Evolutionary conservation across 2,797 vertebrate species (phyloP), one percentile per base, ranked within the genome.

Genomic region (Ambastaia sidthimunki): DNA sequence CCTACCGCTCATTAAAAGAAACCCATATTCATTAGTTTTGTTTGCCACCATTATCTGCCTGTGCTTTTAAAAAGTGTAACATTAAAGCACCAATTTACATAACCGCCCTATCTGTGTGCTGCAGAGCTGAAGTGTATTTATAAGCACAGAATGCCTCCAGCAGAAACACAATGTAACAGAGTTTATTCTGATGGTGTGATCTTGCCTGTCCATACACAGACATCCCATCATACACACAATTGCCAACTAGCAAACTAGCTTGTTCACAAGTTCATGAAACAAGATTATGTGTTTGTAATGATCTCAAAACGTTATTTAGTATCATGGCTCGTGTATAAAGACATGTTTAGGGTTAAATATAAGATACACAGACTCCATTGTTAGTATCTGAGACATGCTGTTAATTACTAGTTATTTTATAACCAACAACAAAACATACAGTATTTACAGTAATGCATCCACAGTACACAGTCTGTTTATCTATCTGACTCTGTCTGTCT

Each of bases 21-120:
- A 48, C 57, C 73, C 18, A 34, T 73, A 67, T 68, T 81, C 75
- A 84, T 86, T 85, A 77, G 67, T 74, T 84, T 70, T 31, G 69
- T 79, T 78, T 78, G 67, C 48, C 74, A 67, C 71, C 74, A 78
- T 83, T 80, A 75, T 34, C 71, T 47, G 52, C 23, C 28, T 23
- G 4, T 19, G 69, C 25, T 80, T 82, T 76, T 60, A 34, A 23
- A 67, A 80, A 47, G 28, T n/a, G 60, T 7, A 70, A 80, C 71
- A 74, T 76, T 76, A 80, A 72, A 81, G 66, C 41, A 34, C 60
- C 41, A 76, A 76, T 67, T 70, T 68, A 50, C 81, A 85, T 74
- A 74, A 79, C 67, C 50, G n/a, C 67, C 25, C 31, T 71, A 74
- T 62, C 34, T 76, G 31, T 50, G 60, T 16, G 15, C 21, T 25